These are phyloP conservation scores for Centropristis striata DNA, from an alignment of 2,113 vertebrate species.

Conservation along the genomic window DNA sequence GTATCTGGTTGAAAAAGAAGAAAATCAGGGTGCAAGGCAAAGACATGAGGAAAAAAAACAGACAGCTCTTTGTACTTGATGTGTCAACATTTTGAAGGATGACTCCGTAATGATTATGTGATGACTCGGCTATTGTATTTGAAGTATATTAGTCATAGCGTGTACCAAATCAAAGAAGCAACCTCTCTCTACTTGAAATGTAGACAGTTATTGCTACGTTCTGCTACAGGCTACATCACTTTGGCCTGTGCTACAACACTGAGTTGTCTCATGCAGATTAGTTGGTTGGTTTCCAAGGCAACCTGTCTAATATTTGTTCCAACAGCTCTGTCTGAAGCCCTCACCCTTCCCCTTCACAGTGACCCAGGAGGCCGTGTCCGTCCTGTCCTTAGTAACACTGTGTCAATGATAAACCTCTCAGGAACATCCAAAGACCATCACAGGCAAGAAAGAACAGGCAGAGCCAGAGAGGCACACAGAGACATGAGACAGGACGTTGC, in stretches of 20 bases:
- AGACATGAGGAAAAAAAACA: slow-evolving; percentile 2
- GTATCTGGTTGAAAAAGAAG: slow-evolving; percentile 10
- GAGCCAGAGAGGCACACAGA: background rate
- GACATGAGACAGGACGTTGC: slow-evolving; percentile 46
- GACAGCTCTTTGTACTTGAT: background rate
- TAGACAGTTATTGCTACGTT: slow-evolving; percentile 10
- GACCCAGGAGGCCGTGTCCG: slow-evolving; percentile 37
- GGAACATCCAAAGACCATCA: slow-evolving; percentile 36
- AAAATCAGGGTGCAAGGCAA: background rate
- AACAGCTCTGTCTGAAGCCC: slow-evolving; percentile 34
- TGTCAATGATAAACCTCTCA: slow-evolving; percentile 61
- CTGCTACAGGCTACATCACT: slow-evolving; percentile 12
- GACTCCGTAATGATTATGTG: slow-evolving; percentile 1
- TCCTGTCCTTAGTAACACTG: slow-evolving; percentile 38
- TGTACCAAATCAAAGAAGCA: background rate
- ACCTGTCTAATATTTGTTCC: slow-evolving; percentile 61
- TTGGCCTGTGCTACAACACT: background rate
- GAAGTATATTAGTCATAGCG: slow-evolving; percentile 16
- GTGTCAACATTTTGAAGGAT: slow-evolving; percentile 40
- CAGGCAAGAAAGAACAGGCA: slow-evolving; percentile 12
- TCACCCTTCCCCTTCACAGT: slow-evolving; percentile 44
- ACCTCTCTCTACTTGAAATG: slow-evolving; percentile 7
- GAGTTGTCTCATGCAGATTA: slow-evolving; percentile 46
- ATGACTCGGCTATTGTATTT: slow-evolving; percentile 30
- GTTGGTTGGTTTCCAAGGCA: slow-evolving; percentile 53